Evolutionary conservation across 2,888 invertebrate genomes (phyloP).

Genomic region (Eupithecia subumbrata): DNA sequence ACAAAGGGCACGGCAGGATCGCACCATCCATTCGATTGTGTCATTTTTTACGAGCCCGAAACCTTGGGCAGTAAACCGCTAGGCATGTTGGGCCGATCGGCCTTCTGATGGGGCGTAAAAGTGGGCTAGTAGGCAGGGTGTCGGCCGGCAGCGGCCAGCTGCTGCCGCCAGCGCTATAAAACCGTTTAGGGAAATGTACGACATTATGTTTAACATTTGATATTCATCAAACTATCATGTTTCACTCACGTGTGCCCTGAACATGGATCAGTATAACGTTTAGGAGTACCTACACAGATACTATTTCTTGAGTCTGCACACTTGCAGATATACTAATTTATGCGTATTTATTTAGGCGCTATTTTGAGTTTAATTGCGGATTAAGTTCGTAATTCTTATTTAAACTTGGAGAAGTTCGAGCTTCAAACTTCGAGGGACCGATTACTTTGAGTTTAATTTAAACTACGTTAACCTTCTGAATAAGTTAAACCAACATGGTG

Average conservation of each 20-base stretch:
- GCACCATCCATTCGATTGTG: slow-evolving; percentile 40
- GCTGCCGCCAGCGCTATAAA: slow-evolving; percentile 20
- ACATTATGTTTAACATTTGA: slow-evolving; percentile 4
- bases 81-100: slow-evolving; percentile 41
- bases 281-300: background rate
- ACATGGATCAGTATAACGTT: background rate
- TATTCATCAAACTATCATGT: slow-evolving; percentile 7
- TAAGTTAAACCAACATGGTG: background rate
- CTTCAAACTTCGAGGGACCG: background rate
- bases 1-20: slow-evolving; percentile 36
- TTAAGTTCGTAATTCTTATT: background rate
- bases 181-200: slow-evolving; percentile 19
- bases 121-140: slow-evolving; percentile 14
- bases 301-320: background rate
- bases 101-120: slow-evolving; percentile 40
- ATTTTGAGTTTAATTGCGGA: background rate
- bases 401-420: background rate
- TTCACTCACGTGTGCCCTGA: background rate
- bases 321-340: background rate
- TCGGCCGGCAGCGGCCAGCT: slow-evolving; percentile 19
- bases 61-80: slow-evolving; percentile 34
- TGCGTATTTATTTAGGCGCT: background rate
- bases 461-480: background rate
- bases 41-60: slow-evolving; percentile 43
- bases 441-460: slow-evolving; percentile 4